phyloP scores from a whole-genome alignment of 2,113 vertebrate genomes.

The Candoia aspera region DNA sequence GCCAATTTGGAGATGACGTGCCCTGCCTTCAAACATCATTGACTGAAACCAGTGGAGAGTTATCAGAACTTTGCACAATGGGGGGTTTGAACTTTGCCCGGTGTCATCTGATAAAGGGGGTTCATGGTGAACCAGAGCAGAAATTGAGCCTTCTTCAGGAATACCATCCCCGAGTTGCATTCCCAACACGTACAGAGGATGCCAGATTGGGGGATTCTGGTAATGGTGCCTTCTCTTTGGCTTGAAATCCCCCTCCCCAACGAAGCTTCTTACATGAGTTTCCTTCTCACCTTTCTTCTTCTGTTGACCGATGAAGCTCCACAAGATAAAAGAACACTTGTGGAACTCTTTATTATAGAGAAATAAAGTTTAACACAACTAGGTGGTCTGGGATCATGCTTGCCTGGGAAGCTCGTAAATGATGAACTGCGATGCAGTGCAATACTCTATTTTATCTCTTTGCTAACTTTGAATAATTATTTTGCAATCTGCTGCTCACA shows the following conservation, averaged over 20 bases:
- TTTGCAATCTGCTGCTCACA: not conserved
- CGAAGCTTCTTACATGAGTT: not conserved
- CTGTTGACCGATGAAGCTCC: not conserved
- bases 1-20: not conserved
- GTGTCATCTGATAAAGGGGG: not conserved
- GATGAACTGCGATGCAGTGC: not conserved
- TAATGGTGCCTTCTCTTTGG: too few species aligned
- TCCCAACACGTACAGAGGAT: not conserved
- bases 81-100: not conserved
- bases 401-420: not conserved
- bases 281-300: not conserved
- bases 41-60: too few species aligned
- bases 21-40: too few species aligned
- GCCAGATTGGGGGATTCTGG: not conserved
- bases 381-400: not conserved
- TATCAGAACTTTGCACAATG: not conserved
- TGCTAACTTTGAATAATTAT: not conserved
- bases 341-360: not conserved
- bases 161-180: not conserved
- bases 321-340: not conserved
- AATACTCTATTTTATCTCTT: not conserved
- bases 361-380: not conserved
- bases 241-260: not conserved
- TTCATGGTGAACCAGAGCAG: not conserved
- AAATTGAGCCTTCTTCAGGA: not conserved